Conservation (phyloP, 2,113 vertebrate genomes). For the Globicephala melas region DNA sequence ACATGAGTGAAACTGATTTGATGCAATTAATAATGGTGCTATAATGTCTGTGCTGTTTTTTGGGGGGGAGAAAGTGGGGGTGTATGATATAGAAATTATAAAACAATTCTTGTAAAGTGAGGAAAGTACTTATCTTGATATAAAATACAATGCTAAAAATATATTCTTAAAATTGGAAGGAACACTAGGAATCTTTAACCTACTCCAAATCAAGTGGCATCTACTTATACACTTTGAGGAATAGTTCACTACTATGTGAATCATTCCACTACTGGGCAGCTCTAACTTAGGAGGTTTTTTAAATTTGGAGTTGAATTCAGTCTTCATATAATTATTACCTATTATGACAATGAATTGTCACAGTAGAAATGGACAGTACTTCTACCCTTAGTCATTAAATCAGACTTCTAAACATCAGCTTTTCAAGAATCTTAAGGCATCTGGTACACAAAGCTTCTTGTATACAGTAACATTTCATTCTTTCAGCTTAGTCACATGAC, state of each 20-base stretch:
- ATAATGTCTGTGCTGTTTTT: neutral
- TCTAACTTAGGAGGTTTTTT: neutral
- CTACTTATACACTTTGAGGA: neutral
- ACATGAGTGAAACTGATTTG: neutral
- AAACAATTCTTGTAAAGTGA: neutral
- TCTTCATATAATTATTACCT: neutral
- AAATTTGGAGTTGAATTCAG: neutral
- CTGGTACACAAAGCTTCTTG: neutral
- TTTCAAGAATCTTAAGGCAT: neutral
- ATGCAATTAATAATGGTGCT: neutral
- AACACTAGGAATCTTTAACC: neutral
- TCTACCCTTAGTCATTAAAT: neutral
- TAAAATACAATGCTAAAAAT: neutral
- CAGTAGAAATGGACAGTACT: neutral
- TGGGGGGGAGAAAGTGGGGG: fast-evolving
- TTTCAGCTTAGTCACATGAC: neutral
- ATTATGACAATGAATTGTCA: neutral
- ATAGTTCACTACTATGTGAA: neutral
- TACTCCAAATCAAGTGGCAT: neutral
- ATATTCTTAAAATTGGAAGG: neutral
- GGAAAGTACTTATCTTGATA: neutral
- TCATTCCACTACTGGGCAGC: neutral
- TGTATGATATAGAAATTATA: neutral
- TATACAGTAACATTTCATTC: neutral
- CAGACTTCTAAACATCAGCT: neutral